Base-by-base conservation (phyloP, 2,888 invertebrate genomes). In the Chironomus tentans region DNA sequence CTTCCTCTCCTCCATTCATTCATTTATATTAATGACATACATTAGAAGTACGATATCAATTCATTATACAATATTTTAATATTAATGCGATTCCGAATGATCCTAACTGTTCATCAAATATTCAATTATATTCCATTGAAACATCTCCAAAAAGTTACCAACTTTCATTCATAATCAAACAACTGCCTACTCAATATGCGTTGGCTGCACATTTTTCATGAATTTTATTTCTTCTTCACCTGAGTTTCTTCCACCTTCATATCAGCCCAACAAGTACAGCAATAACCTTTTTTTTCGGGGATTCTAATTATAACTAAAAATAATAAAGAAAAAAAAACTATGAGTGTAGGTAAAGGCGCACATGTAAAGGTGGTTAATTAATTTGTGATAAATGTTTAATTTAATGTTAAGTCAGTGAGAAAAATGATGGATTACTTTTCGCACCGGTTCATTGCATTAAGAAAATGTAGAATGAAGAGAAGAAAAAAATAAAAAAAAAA, bases 381-480 rank as follows among this genome's bases (percentile, higher is more conserved):
- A 71, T 71, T 71, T 50, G 24, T 50, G 56, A 71, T 71, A 71
- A 71, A 71, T 71, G 56, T 70, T 70, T 46, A 18, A 65, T 21
- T 24, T 65, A 65, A 65, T 65, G 65, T 22, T 10, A 13, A 65
- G 7, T 65, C 65, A 21, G 65, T 65, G 24, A 56, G 50, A 50
- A 50, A 56, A 24, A 24, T 65, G 65, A 65, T 65, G 65, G 65
- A 65, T 65, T 65, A 65, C 65, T 13, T 24, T 65, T 65, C 21
- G 56, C 56, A 56, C 38, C 38, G 56, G 56, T 56, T 56, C 56
- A 56, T 56, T 56, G 56, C n/a, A 56, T 56, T 15, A 56, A n/a
- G 3, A 50, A n/a, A 50, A 15, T 50, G 28, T 28, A 28, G 38
- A 38, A 38, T 38, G 38, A 38, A 38, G 38, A 38, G 10, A 38